Evolutionary conservation across 2,888 invertebrate species (phyloP).

Genomic region (Caenorhabditis virilis): DNA sequence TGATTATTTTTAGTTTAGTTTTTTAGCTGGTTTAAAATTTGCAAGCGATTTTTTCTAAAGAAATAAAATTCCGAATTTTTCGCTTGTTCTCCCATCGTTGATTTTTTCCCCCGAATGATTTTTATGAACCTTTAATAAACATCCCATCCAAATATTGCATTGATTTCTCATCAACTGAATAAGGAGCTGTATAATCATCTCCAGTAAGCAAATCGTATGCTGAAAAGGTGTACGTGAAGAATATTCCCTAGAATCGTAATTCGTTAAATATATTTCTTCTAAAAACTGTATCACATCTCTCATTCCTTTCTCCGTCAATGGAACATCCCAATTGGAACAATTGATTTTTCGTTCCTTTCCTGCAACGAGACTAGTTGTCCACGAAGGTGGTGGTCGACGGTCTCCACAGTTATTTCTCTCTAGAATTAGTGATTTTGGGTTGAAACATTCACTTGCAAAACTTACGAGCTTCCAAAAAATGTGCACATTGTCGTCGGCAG

Average conservation of each 20-base stretch:
- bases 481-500: conserved; percentile 20
- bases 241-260: conserved; percentile 26
- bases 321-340: conserved; percentile 36
- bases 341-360: conserved; percentile 22
- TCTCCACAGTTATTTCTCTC: conserved; percentile 18
- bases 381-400: conserved; percentile 25
- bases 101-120: too few species aligned
- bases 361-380: conserved; percentile 2
- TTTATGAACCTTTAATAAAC: conserved; percentile 5
- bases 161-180: conserved; percentile 10
- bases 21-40: too few species aligned
- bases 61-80: too few species aligned
- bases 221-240: conserved; percentile 9
- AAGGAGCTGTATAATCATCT: conserved; percentile 3
- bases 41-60: too few species aligned
- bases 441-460: background rate
- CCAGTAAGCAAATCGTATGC: conserved; percentile 6
- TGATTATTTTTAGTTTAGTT: too few species aligned
- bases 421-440: conserved; percentile 2
- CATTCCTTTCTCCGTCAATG: conserved; percentile 24
- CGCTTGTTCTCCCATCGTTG: too few species aligned
- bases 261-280: too few species aligned
- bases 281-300: conserved; percentile 22
- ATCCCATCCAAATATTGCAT: conserved; percentile 7
- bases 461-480: conserved; percentile 25